Conservation (phyloP, 2,113 vertebrate genomes). For the Rhynchopsitta pachyrhyncha region DNA sequence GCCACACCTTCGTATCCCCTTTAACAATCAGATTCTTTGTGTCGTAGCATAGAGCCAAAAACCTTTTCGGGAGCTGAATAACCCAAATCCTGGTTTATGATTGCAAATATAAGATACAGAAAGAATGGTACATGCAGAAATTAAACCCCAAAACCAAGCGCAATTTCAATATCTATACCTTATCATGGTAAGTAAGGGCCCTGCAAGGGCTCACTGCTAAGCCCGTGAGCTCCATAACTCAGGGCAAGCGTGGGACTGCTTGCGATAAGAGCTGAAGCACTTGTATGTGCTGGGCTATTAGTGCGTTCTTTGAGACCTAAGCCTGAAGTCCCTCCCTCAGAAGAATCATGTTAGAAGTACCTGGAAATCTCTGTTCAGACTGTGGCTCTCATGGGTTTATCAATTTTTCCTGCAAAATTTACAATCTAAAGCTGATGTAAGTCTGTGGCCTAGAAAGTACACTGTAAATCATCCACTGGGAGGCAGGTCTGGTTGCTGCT, state of each 20-base stretch:
- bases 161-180: neutral
- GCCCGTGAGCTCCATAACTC: neutral
- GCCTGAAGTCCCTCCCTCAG: neutral
- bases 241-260: neutral
- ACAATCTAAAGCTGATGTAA: neutral
- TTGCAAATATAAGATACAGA: rapidly evolving
- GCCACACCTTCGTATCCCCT: neutral
- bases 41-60: neutral
- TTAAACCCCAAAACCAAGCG: neutral
- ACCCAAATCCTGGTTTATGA: neutral
- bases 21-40: neutral
- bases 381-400: neutral
- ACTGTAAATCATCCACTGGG: neutral
- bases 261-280: neutral
- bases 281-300: neutral
- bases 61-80: neutral
- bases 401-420: neutral
- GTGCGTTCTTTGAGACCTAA: neutral
- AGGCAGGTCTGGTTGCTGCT: neutral
- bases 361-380: neutral
- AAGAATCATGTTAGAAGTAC: neutral
- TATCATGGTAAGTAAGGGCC: neutral
- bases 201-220: neutral
- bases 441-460: neutral
- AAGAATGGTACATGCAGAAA: neutral